phyloP scores from a whole-genome alignment of 2,888 invertebrate species.

The Oxystoma pomonae region DNA sequence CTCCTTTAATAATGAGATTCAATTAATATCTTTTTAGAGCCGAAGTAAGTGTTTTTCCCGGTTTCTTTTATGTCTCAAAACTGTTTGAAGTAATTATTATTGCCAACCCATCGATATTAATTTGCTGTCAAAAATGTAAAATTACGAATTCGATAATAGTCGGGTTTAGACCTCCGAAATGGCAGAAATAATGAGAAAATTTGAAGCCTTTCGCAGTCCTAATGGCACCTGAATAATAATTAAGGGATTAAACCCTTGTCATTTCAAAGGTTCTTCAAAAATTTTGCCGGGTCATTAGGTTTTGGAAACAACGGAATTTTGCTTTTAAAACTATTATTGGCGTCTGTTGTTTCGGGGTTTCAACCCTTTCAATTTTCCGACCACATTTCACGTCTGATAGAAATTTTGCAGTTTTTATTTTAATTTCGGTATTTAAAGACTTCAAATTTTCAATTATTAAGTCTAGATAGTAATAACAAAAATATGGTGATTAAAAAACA shows the following conservation, averaged over 20 bases:
- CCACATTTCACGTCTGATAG: too few relatives aligned
- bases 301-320: neutral
- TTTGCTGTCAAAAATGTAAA: neutral
- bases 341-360: neutral
- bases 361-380: neutral
- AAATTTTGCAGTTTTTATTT: too few relatives aligned
- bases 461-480: too few relatives aligned
- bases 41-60: too few relatives aligned
- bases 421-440: too few relatives aligned
- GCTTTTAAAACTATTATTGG: neutral
- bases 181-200: conserved; percentile 15
- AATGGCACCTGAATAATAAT: conserved; percentile 20
- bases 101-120: neutral
- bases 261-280: conserved; percentile 19
- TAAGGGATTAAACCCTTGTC: conserved; percentile 22
- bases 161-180: conserved; percentile 4
- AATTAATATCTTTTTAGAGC: too few relatives aligned
- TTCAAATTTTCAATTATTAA: too few relatives aligned
- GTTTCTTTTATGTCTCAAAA: too few relatives aligned
- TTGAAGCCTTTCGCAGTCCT: conserved; percentile 17
- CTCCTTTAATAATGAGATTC: too few relatives aligned
- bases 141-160: neutral
- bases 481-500: too few relatives aligned
- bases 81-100: too few relatives aligned
- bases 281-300: neutral